Percentiles rank a stretch among this genome's conserved stretches.
Conservation (phyloP, 2,113 vertebrate species). For the Baryphthengus martii region DNA sequence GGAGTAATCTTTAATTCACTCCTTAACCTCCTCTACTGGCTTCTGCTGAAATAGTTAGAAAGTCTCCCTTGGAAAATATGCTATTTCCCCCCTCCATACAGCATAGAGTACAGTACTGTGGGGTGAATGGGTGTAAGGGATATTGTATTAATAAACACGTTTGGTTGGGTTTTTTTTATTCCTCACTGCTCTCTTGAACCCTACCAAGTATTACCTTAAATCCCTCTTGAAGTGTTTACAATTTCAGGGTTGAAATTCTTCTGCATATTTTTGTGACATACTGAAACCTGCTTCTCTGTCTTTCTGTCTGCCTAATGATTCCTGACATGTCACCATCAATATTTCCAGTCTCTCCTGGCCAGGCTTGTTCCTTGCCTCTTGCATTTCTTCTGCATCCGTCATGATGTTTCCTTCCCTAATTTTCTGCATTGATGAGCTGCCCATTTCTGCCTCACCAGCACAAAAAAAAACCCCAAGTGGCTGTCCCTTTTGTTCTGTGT, state of each 20-base stretch:
- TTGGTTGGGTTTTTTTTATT: not conserved
- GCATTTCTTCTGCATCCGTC: not conserved
- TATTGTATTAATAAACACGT: not conserved
- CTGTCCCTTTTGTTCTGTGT: not conserved
- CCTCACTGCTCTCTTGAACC: not conserved
- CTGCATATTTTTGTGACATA: not conserved
- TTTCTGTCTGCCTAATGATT: not conserved
- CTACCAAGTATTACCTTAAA: not conserved
- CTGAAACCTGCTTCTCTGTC: not conserved
- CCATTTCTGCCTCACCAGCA: not conserved
- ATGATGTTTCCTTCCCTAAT: not conserved
- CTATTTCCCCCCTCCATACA: rapidly evolving
- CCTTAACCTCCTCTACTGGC: rapidly evolving
- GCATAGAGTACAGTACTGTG: not conserved
- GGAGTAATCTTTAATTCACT: not conserved
- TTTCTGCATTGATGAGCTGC: not conserved
- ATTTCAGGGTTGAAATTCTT: not conserved
- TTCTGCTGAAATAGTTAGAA: not conserved
- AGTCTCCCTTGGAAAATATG: not conserved
- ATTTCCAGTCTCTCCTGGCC: not conserved
- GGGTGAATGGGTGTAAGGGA: not conserved
- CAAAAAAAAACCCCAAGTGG: not conserved
- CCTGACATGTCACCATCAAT: not conserved
- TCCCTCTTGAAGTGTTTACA: not conserved
- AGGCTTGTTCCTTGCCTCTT: not conserved